phyloP scores from a whole-genome alignment of 30 jellyfish, hydroid and myxozoan genomes.

The Catostylus mosaicus region DNA sequence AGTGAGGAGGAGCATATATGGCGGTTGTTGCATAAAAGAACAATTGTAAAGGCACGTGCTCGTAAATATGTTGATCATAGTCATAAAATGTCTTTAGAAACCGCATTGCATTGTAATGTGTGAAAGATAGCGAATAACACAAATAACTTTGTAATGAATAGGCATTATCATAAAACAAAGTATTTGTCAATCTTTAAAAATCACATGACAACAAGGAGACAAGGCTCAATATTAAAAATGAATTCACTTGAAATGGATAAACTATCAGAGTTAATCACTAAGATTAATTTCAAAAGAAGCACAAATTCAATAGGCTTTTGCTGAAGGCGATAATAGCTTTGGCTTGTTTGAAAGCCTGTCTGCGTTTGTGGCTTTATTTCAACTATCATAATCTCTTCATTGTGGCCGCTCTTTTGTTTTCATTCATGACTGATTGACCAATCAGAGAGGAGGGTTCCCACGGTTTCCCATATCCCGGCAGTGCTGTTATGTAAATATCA shows the following conservation, averaged over 20 bases:
- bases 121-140: constrained; percentile 18
- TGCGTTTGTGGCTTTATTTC: constrained; percentile 63
- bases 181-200: neutral
- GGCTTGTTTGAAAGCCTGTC: constrained; percentile 56
- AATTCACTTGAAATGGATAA: constrained; percentile 46
- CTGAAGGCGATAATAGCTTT: constrained; percentile 68
- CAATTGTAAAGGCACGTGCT: no score
- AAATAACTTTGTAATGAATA: constrained; percentile 38
- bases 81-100: neutral
- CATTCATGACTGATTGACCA: constrained; percentile 60
- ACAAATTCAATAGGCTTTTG: constrained; percentile 54
- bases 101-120: constrained; percentile 46
- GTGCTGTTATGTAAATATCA: constrained; percentile 70
- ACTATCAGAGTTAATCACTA: constrained; percentile 46
- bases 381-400: constrained; percentile 68
- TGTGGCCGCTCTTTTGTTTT: constrained; percentile 74
- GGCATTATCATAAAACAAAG: constrained; percentile 5
- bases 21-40: no score
- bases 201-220: constrained; percentile 53
- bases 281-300: constrained; percentile 43
- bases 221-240: constrained; percentile 16
- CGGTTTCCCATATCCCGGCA: constrained; percentile 75
- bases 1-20: no score
- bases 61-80: neutral
- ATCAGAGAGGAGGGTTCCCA: constrained; percentile 87